Evolutionary conservation across 2,797 vertebrate species (phyloP).

Genomic region (Pagetopsis macropterus): DNA sequence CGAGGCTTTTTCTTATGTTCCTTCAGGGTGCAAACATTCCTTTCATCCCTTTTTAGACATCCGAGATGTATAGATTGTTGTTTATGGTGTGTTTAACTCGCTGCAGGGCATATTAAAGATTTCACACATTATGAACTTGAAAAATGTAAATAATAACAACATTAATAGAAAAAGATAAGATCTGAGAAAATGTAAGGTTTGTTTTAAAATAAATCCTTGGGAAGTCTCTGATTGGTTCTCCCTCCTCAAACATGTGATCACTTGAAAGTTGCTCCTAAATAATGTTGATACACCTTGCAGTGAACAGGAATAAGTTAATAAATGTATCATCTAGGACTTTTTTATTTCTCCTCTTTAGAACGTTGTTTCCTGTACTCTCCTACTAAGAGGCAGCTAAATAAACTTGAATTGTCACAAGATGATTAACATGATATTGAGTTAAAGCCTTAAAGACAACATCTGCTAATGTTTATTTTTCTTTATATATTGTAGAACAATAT

Average conservation of each 20-base stretch:
- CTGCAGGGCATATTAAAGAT: neutral
- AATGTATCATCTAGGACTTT: too few relatives aligned
- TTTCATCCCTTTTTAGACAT: conserved; percentile 6
- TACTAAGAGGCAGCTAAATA: neutral
- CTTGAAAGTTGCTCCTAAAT: neutral
- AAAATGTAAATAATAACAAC: neutral
- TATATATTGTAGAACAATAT: neutral
- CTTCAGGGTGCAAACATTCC: neutral
- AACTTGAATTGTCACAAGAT: neutral
- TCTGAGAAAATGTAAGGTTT: neutral
- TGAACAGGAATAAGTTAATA: too few relatives aligned
- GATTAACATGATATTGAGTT: neutral
- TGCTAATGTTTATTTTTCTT: neutral
- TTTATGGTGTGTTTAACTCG: neutral
- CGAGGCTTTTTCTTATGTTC: neutral
- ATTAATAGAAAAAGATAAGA: neutral
- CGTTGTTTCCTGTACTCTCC: neutral
- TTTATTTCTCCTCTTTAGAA: neutral
- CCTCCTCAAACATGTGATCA: neutral
- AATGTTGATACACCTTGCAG: neutral
- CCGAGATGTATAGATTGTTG: conserved; percentile 6
- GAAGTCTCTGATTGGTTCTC: neutral
- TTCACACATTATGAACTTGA: neutral
- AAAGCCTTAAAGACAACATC: neutral
- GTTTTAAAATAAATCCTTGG: neutral